phyloP scores from a whole-genome alignment of 2,797 vertebrate species.

The Coregonus ussuriensis region DNA sequence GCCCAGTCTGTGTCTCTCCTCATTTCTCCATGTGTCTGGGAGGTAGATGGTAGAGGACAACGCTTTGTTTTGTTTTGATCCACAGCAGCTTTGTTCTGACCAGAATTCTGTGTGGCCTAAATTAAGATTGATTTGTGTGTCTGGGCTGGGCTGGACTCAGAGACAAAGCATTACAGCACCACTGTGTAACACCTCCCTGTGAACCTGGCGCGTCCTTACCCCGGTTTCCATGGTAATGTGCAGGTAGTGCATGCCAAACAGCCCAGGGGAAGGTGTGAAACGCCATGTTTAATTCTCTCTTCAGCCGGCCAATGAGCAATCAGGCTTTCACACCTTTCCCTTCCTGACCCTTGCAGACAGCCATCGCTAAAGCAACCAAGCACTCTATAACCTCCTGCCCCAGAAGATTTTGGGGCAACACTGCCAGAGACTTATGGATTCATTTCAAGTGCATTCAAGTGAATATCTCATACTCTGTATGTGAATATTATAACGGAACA shows the following conservation, averaged over 20 bases:
- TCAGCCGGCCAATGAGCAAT: constrained; percentile 45
- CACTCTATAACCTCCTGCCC: constrained; percentile 55
- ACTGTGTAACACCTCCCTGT: constrained; percentile 24
- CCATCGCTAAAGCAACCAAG: constrained; percentile 59
- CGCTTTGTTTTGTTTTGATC: constrained; percentile 41
- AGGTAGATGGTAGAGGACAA: constrained; percentile 30
- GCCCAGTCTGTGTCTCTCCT: constrained; percentile 31
- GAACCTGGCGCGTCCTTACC: constrained; percentile 58
- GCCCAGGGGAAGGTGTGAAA: constrained; percentile 62
- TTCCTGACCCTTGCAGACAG: constrained; percentile 33
- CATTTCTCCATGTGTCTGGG: constrained; percentile 38
- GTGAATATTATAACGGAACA: not conserved
- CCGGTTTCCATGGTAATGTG: constrained; percentile 59
- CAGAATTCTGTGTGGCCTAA: constrained; percentile 30
- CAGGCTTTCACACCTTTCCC: constrained; percentile 61
- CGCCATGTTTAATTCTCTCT: constrained; percentile 66
- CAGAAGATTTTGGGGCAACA: constrained; percentile 14
- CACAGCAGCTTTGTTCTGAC: constrained; percentile 21
- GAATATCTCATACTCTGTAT: not conserved
- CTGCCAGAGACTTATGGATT: constrained; percentile 5
- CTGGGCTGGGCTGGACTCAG: not conserved
- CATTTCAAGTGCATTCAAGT: not conserved
- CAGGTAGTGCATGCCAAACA: constrained; percentile 61
- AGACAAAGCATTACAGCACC: constrained; percentile 23
- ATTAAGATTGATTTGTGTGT: constrained; percentile 52